Percentiles rank a stretch among this genome's conserved stretches.
Conservation (phyloP, 2,888 invertebrate genomes). For the Cremastinae sp. region DNA sequence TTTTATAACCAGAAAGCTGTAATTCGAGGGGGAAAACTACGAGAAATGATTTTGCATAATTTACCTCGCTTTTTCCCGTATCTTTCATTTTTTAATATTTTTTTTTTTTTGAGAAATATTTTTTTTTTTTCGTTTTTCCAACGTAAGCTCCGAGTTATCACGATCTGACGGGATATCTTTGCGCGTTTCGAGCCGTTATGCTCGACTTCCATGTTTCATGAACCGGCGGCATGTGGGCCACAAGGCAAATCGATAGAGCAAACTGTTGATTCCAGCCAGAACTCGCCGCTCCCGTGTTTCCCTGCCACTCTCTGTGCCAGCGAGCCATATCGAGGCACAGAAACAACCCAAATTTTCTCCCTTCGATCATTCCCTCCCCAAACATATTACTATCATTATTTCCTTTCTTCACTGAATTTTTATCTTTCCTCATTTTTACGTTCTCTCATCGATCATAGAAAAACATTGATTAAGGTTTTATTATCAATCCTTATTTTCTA, state of each 20-base stretch:
- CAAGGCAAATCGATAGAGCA: conserved; percentile 79
- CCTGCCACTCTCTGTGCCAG: not conserved
- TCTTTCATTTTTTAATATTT: too few species aligned
- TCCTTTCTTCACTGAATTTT: not conserved
- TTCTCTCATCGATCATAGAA: too few species aligned
- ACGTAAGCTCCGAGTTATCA: not conserved
- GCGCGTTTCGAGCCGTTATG: conserved; percentile 24
- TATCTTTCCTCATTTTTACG: not conserved
- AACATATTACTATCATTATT: not conserved
- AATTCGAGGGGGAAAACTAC: too few species aligned
- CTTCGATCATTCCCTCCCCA: not conserved
- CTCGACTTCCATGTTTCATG: conserved; percentile 45
- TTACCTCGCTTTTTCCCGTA: too few species aligned
- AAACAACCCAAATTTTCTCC: conserved; percentile 2
- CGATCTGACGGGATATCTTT: conserved; percentile 13
- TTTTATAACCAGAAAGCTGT: too few species aligned
- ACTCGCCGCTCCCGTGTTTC: conserved; percentile 47
- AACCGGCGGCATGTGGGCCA: conserved; percentile 62
- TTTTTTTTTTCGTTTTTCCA: not conserved
- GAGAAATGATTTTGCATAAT: too few species aligned
- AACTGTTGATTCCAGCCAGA: conserved; percentile 80
- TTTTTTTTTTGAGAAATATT: too few species aligned
- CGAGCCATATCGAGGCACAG: not conserved
- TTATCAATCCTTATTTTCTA: too few species aligned
- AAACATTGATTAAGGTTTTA: too few species aligned